Conservation (phyloP, 2,797 vertebrate species). For the Anabacerthia variegaticeps region DNA sequence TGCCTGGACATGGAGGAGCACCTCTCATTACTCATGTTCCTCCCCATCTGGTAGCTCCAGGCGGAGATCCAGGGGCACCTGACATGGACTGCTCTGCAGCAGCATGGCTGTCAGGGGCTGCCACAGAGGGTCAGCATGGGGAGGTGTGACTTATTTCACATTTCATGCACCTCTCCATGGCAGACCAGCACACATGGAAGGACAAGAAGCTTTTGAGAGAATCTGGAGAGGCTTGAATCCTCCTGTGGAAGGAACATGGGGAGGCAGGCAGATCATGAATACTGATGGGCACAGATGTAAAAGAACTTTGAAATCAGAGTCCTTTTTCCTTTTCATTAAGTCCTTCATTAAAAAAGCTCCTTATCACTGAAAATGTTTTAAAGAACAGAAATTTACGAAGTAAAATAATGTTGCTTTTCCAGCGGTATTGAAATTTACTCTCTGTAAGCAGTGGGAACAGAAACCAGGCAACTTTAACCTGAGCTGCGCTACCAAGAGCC, state of each 20-base stretch:
- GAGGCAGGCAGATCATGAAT: not conserved
- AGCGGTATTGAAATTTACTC: not conserved
- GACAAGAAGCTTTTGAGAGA: not conserved
- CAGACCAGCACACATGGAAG: not conserved
- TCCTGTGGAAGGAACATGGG: not conserved
- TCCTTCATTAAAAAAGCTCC: not conserved
- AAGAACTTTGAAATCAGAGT: not conserved
- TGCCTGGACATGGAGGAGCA: not conserved
- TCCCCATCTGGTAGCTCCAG: not conserved
- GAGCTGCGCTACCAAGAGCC: not conserved
- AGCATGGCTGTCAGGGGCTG: not conserved
- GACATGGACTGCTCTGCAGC: not conserved
- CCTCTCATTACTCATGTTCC: not conserved
- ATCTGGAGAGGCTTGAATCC: not conserved
- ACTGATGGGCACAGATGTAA: rapidly evolving
- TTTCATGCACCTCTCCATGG: not conserved
- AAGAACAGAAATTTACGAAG: not conserved
- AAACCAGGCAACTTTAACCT: not conserved
- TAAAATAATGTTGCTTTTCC: not conserved
- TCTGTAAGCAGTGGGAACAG: not conserved
- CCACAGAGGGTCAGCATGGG: not conserved
- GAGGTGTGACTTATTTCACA: not conserved
- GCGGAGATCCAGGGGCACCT: not conserved
- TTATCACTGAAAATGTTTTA: not conserved
- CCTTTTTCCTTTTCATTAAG: not conserved